phyloP scores from a whole-genome alignment of 2,888 invertebrate species.

The Hirtodrosophila confusa region DNA sequence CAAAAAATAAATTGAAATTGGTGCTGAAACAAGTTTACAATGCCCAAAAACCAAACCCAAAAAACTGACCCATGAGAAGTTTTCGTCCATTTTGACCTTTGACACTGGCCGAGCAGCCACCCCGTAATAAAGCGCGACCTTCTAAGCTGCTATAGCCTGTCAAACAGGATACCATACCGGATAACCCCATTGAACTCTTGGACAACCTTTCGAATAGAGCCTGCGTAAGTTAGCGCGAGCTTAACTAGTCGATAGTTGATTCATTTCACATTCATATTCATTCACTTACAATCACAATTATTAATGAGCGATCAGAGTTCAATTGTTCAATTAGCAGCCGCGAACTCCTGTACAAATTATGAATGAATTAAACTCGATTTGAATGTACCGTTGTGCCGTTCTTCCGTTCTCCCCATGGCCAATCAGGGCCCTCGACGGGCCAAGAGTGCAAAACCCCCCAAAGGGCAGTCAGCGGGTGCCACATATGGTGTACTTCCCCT shows the following conservation, averaged over 20 bases:
- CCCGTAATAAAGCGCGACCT: conserved; percentile 45
- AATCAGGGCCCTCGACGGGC: background rate
- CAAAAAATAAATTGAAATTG: conserved; percentile 56
- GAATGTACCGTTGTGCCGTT: conserved; percentile 1
- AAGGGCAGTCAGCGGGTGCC: conserved; percentile 40
- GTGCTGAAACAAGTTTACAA: conserved; percentile 64
- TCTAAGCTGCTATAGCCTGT: conserved; percentile 18
- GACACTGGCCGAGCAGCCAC: conserved; percentile 67
- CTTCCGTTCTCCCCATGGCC: background rate
- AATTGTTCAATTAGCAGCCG: conserved; percentile 74
- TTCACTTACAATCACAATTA: conserved; percentile 41
- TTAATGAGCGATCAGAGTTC: conserved; percentile 72
- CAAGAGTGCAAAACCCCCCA: conserved; percentile 24
- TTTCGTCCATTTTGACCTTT: conserved; percentile 77
- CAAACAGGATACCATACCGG: conserved; percentile 51
- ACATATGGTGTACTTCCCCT: background rate
- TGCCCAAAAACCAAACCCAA: conserved; percentile 30
- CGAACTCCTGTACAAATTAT: conserved; percentile 63
- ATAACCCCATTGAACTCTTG: conserved; percentile 22
- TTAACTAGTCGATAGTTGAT: conserved; percentile 26
- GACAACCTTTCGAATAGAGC: conserved; percentile 10
- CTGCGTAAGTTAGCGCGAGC: conserved; percentile 3
- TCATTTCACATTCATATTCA: conserved; percentile 24
- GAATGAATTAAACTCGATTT: conserved; percentile 60
- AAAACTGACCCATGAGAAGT: conserved; percentile 75